Evolutionary conservation across 1,140 invertebrate species (phyloP), one percentile per base, ranked within the genome.

Genomic region (Musca vetustissima): DNA sequence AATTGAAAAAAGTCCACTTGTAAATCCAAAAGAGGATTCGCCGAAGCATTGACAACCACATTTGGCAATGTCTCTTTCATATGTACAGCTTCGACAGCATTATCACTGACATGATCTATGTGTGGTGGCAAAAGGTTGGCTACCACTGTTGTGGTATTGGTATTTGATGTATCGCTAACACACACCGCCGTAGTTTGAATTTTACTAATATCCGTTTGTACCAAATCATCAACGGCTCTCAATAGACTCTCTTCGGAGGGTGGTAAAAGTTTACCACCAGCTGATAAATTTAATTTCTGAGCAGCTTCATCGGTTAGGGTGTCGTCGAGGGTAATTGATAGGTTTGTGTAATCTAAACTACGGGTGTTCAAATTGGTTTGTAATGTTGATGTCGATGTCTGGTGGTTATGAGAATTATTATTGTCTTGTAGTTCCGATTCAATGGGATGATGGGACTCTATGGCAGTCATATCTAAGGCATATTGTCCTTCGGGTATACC

Each of bases 401-500:
- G 11, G 6, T 17, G 47, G 0, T 52, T 22, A 14, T 32, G 24
- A 17, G 53, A 28, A 25, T 28, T 57, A 28, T 57, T 57, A 57
- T 11, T 36, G 14, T 52, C 43, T 24, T 32, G 14, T 14, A 32
- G 21, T 13, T 69, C 70, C 24, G 68, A 52, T 22, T 66, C 67
- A 2, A 69, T 13, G 8, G 66, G 66, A n/a, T n/a, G n/a, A n/a
- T n/a, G n/a, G 22, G 66, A 28, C 22, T 70, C 79, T 70, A 81
- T 80, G 0, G 79, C 78, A 11, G 75, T 75, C 75, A 81, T 75
- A 61, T 81, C 79, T 43, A 81, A 32, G 2, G 78, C 76, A 70
- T 81, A 81, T 64, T 81, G 79, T 43, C 79, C 79, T 70, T 81
- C 79, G 15, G 79, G 79, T 64, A 81, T 81, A 24, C 77, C 78